Conservation (phyloP, 30 jellyfish, hydroid and myxozoan species). For the Mastigias papua region DNA sequence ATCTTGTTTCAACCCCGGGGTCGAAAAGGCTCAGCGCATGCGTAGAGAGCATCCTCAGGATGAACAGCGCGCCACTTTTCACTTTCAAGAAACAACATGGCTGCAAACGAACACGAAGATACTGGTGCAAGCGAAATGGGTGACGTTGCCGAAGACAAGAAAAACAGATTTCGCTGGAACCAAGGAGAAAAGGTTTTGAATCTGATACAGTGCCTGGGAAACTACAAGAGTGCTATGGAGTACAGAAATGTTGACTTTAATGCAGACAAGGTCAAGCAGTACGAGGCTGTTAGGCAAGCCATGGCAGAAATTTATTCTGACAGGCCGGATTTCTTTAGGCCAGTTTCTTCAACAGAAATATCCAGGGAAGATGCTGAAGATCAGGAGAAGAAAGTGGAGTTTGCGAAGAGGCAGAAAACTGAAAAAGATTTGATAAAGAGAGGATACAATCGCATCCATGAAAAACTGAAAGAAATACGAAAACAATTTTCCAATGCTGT, state of each 20-base stretch:
- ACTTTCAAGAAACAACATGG: slow-evolving; percentile 1
- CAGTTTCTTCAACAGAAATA: slow-evolving; percentile 31
- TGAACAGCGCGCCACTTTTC: no score
- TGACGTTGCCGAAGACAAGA: slow-evolving; percentile 3
- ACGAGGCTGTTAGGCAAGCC: slow-evolving; percentile 56
- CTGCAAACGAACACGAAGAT: slow-evolving; percentile 8
- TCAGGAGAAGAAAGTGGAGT: slow-evolving; percentile 11
- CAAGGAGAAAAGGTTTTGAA: slow-evolving; percentile 1
- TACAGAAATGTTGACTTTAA: neutral
- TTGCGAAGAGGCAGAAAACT: slow-evolving; percentile 20
- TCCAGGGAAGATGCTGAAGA: slow-evolving; percentile 40
- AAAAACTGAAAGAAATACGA: slow-evolving; percentile 65
- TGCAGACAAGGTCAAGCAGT: slow-evolving; percentile 50
- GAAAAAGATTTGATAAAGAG: slow-evolving; percentile 23
- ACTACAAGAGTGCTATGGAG: neutral
- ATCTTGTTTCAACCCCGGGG: slow-evolving; percentile 13
- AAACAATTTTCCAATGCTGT: slow-evolving; percentile 68
- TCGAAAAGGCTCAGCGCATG: neutral
- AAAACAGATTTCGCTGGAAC: slow-evolving; percentile 20
- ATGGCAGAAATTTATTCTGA: slow-evolving; percentile 55
- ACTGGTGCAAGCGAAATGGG: slow-evolving; percentile 40
- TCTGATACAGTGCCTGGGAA: neutral
- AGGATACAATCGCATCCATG: slow-evolving; percentile 67
- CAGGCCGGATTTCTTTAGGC: slow-evolving; percentile 60
- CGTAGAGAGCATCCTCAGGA: no score